Base-by-base conservation (phyloP, 1,140 invertebrate genomes). In the fruit fly (Drosophila melanogaster) region DNA sequence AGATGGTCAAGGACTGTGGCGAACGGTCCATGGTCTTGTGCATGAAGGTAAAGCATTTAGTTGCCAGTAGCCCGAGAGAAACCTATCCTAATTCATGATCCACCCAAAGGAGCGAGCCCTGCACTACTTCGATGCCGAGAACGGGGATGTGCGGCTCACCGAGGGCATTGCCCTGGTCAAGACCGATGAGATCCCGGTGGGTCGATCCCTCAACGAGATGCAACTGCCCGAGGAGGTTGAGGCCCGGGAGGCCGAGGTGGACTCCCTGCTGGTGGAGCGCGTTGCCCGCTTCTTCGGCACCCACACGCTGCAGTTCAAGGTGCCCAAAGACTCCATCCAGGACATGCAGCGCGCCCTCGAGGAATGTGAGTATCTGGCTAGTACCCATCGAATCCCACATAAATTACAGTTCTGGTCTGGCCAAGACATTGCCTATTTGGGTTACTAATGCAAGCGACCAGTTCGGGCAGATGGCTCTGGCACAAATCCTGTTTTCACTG, bases 231-330 rank as follows among this genome's bases (percentile, higher is more conserved):
- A 94, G 11, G 95, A 96, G 79, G 93, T 94, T 15, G 94, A 95
- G 75, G 95, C 95, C 14, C 94, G 95, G 64, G 96, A 97, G 92
- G 93, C 95, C n/a, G 95, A 95, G 54, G 94, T 97, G 4, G 96
- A 97, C 76, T 94, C 94, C n/a, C 94, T 96, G 51, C 93, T 97
- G 30, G 92, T 96, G 19, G 96, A 97, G 77, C 94, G 95, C 44
- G 94, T 96, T 33, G 94, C 95, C 60, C 94, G 95, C 62, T 96
- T 96, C 93, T 93, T 97, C 50, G 94, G 95, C 70, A 95, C 95
- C 55, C 96, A 96, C 92, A 96, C 96, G 14, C 93, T 97, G 44
- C 96, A 97, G 90, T 94, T 97, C 67, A 96, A 95, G 90, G 92
- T 96, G 12, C 96, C 96, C 22, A 94, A 94, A 61, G 94, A 94